Evolutionary conservation across 2,888 invertebrate genomes (phyloP).

Genomic region (Diarsia dahlii): DNA sequence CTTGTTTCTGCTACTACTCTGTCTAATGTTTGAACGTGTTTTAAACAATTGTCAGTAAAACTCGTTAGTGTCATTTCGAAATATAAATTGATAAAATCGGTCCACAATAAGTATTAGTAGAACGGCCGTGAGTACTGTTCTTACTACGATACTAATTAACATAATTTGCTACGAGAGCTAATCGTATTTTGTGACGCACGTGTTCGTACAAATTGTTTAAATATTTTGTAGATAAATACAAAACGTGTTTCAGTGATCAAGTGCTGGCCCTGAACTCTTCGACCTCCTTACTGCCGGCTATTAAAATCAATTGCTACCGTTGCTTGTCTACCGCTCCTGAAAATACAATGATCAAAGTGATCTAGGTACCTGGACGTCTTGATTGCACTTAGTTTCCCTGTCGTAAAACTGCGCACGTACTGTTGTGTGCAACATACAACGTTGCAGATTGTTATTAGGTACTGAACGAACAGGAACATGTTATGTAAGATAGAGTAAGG

Average conservation of each 20-base stretch:
- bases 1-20: not conserved
- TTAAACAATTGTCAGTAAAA: not conserved
- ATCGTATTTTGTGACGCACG: slow-evolving; percentile 71
- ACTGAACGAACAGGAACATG: slow-evolving; percentile 21
- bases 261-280: slow-evolving; percentile 80
- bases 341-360: slow-evolving; percentile 72
- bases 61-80: slow-evolving; percentile 17
- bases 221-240: slow-evolving; percentile 75
- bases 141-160: slow-evolving; percentile 67
- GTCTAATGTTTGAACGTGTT: not conserved
- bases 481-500: slow-evolving; percentile 7
- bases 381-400: slow-evolving; percentile 73
- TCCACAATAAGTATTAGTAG: slow-evolving; percentile 24
- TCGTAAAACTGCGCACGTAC: slow-evolving; percentile 57
- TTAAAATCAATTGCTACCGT: slow-evolving; percentile 77
- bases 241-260: slow-evolving; percentile 73
- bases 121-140: slow-evolving; percentile 56
- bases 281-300: slow-evolving; percentile 76
- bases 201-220: slow-evolving; percentile 73
- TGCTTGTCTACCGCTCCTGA: slow-evolving; percentile 59
- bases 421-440: slow-evolving; percentile 29
- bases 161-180: slow-evolving; percentile 70
- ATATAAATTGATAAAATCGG: slow-evolving; percentile 15
- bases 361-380: slow-evolving; percentile 67
- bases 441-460: slow-evolving; percentile 23